These are phyloP conservation scores for Orchestia grillus DNA, from an alignment of 1,140 invertebrate species.

Conservation along the genomic window DNA sequence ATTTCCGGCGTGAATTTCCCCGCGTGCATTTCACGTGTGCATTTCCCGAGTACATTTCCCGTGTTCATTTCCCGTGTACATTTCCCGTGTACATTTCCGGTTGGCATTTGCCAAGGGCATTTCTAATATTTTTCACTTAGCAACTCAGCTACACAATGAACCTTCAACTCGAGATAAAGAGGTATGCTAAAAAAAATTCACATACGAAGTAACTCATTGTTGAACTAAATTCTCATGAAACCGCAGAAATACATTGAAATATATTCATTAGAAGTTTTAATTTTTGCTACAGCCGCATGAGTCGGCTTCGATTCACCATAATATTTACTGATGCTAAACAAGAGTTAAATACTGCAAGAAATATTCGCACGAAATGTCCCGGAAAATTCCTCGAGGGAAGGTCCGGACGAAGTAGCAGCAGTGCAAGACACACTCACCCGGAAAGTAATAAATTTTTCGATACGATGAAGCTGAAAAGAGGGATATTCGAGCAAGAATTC, in stretches of 20 bases:
- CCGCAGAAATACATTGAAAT: not conserved
- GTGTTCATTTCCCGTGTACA: too few relatives aligned
- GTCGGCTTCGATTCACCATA: not conserved
- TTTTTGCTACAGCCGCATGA: not conserved
- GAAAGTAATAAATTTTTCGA: not conserved
- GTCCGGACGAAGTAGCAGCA: not conserved
- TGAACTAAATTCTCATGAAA: not conserved
- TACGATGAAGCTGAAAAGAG: not conserved
- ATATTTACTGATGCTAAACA: not conserved
- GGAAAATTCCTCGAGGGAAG: not conserved
- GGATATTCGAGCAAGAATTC: not conserved
- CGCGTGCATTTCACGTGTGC: too few relatives aligned
- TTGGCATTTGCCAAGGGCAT: too few relatives aligned
- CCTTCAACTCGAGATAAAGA: not conserved
- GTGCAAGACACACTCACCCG: not conserved
- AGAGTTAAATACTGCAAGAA: not conserved
- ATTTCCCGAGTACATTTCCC: too few relatives aligned
- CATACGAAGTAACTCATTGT: not conserved
- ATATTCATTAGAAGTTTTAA: not conserved
- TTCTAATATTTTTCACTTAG: not conserved
- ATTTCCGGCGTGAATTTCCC: too few relatives aligned
- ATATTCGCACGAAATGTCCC: not conserved
- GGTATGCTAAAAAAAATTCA: not conserved
- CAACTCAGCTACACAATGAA: not conserved
- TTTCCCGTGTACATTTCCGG: too few relatives aligned